Conservation (phyloP, 2,797 vertebrate genomes). For the Xiphophorus birchmanni region DNA sequence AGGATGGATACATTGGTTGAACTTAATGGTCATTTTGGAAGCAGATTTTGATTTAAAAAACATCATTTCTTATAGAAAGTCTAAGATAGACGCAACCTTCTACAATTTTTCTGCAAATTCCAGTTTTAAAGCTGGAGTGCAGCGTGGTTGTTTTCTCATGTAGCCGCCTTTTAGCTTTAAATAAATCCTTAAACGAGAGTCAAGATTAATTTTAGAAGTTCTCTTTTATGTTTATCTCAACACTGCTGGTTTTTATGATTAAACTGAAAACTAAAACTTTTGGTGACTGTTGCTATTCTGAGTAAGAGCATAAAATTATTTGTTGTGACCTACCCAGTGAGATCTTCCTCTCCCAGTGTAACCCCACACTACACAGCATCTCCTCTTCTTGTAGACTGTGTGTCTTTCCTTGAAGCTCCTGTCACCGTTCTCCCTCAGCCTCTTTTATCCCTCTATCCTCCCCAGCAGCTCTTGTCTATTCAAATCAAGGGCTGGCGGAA, state of each 20-base stretch:
- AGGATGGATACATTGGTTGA: not conserved
- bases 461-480: conserved; percentile 74
- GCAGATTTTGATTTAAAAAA: not conserved
- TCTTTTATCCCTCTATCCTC: conserved; percentile 72
- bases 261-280: not conserved
- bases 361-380: conserved; percentile 15
- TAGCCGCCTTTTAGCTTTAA: not conserved
- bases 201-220: not conserved
- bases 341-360: conserved; percentile 1
- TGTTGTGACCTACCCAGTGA: conserved; percentile 5
- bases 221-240: not conserved
- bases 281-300: not conserved
- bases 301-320: not conserved
- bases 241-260: not conserved
- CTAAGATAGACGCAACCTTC: not conserved
- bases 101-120: not conserved
- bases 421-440: conserved; percentile 59
- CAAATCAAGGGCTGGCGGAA: conserved; percentile 70
- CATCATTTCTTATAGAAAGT: not conserved
- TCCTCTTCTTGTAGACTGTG: conserved; percentile 40
- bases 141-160: not conserved
- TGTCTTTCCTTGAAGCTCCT: conserved; percentile 48
- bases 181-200: not conserved
- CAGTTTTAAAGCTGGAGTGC: not conserved
- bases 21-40: not conserved